These are phyloP conservation scores for Troilus luridus DNA, from an alignment of 2,888 invertebrate species.

Conservation along the genomic window DNA sequence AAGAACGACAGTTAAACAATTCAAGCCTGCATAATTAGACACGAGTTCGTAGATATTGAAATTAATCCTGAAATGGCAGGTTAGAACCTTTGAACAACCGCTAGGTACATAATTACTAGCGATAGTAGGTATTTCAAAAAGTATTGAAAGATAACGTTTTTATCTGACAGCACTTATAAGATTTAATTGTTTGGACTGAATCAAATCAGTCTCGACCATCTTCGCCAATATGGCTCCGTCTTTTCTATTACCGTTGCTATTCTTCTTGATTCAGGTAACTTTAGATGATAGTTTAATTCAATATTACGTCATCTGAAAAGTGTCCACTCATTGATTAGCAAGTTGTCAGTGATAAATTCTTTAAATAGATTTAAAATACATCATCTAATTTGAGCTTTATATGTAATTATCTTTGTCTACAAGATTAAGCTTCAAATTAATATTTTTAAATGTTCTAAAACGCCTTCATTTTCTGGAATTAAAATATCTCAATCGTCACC, in stretches of 20 bases:
- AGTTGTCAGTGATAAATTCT: background rate
- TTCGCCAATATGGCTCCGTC: background rate
- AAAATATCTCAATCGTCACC: no score
- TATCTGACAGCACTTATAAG: conserved; percentile 41
- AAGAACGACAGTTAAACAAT: background rate
- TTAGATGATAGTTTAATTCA: background rate
- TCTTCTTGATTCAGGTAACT: conserved; percentile 4
- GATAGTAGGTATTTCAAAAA: conserved; percentile 26
- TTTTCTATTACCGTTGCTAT: background rate
- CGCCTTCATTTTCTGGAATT: no score
- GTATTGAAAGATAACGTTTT: conserved; percentile 33
- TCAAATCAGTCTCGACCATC: conserved; percentile 12
- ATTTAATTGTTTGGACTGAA: background rate
- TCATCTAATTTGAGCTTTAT: background rate
- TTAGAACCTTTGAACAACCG: background rate
- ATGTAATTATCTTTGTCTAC: background rate
- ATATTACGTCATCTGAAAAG: background rate
- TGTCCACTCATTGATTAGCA: background rate
- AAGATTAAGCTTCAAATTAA: background rate
- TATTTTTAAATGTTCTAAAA: no score
- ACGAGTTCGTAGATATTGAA: background rate
- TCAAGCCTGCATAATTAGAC: background rate
- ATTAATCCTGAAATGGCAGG: background rate
- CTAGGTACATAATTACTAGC: conserved; percentile 24
- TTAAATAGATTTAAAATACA: background rate